Percentiles rank a stretch among this genome's conserved stretches.
phyloP scores from a whole-genome alignment of 2,888 invertebrate genomes.

The Bursaphelenchus okinawaensis region DNA sequence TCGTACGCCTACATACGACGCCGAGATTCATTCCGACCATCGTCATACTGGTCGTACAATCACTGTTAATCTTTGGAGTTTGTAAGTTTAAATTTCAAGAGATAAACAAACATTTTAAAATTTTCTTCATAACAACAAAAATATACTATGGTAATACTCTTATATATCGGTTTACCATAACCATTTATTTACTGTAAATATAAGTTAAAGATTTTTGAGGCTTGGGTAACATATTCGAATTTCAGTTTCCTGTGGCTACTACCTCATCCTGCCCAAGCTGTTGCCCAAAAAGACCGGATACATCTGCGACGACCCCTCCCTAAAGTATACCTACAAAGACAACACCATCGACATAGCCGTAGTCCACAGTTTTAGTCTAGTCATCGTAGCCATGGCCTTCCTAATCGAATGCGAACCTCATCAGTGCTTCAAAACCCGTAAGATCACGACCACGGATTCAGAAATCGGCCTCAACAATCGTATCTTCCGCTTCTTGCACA shows the following conservation, averaged over 20 bases:
- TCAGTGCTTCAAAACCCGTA: not conserved
- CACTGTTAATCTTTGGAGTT: not conserved
- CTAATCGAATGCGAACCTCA: conserved; percentile 10
- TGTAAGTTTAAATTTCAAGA: too few species aligned
- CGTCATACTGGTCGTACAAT: not conserved
- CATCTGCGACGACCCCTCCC: conserved; percentile 9
- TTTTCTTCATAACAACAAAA: too few species aligned
- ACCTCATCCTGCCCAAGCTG: not conserved
- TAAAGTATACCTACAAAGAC: not conserved
- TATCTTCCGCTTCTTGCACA: not conserved
- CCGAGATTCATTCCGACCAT: not conserved
- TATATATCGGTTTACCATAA: too few species aligned
- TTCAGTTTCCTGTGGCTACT: not conserved
- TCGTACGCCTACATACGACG: not conserved
- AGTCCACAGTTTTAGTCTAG: not conserved
- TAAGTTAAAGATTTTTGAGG: too few species aligned
- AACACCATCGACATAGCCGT: conserved; percentile 10
- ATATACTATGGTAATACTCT: too few species aligned
- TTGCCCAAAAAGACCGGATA: not conserved
- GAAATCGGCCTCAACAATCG: not conserved
- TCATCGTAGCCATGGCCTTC: conserved; percentile 5
- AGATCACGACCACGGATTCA: not conserved
- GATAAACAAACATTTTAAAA: too few species aligned
- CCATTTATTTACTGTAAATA: too few species aligned
- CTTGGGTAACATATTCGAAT: too few species aligned